Evolutionary conservation across 2,113 vertebrate species (phyloP).

Genomic region (Mus musculus): GRCm39 chr11:47463501-47464000

Average conservation of each 20-base stretch:
- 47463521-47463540: not conserved
- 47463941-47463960: not conserved
- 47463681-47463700: not conserved
- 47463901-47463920: not conserved
- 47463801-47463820: conserved; percentile 44
- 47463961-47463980: not conserved
- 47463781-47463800: conserved; percentile 40
- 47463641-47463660: not conserved
- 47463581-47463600: not conserved
- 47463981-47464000: not conserved
- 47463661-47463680: conserved; percentile 2
- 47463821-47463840: conserved; percentile 33
- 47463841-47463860: conserved; percentile 26
- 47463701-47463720: conserved; percentile 60
- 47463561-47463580: not conserved
- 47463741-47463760: conserved; percentile 59
- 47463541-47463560: not conserved
- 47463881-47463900: not conserved
- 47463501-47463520: not conserved
- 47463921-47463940: not conserved
- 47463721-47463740: conserved; percentile 53
- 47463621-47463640: not conserved
- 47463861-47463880: not conserved
- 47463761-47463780: conserved; percentile 41
- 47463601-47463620: conserved; percentile 4